Base-by-base conservation (phyloP, 2,888 invertebrate species). In the Notodonta ziczac region DNA sequence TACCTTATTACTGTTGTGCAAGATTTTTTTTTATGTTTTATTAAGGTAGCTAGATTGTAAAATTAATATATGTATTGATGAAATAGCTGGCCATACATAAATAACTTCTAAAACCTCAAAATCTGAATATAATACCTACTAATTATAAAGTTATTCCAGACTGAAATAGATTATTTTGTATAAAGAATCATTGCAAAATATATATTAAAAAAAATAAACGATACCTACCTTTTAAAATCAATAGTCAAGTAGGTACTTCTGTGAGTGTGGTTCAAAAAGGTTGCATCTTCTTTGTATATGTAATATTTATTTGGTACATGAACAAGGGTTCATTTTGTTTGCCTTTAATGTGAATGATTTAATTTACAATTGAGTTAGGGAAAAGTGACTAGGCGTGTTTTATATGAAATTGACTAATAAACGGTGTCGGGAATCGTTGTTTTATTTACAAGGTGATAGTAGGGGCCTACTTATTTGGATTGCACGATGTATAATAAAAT, bases 341-440 rank as follows among this genome's bases (percentile, higher is more conserved):
- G 65, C 57, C 10, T 71, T 71, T 66, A 40, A 51, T 67, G 58
- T 51, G 9, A 57, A 57, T 52, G 56, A 50, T 32, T 50, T 10
- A 5, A 46, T 55, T 35, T 44, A 13, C 14, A 12, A 24, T 44
- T 56, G 50, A 74, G 73, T 51, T 77, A 78, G 76, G 74, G 62
- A 58, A 66, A 61, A 63, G 40, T 63, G 71, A 68, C 63, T 67
- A 63, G 14, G 63, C 65, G 51, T 74, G 65, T 70, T 56, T 64
- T 66, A 53, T 44, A 56, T 56, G 56, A 65, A 71, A 67, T 61
- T 67, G 58, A 60, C 59, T 62, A 72, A 63, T 72, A 71, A 66
- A 78, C 59, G 82, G 84, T 84, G 77, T 77, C 74, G 80, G 83
- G 75, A 64, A 67, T 63, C 54, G 58, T 57, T n/a, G 7, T 39